Percentiles rank a stretch among this genome's conserved stretches.
Conservation (phyloP, 2,797 vertebrate species). For the Aselliscus stoliczkanus region DNA sequence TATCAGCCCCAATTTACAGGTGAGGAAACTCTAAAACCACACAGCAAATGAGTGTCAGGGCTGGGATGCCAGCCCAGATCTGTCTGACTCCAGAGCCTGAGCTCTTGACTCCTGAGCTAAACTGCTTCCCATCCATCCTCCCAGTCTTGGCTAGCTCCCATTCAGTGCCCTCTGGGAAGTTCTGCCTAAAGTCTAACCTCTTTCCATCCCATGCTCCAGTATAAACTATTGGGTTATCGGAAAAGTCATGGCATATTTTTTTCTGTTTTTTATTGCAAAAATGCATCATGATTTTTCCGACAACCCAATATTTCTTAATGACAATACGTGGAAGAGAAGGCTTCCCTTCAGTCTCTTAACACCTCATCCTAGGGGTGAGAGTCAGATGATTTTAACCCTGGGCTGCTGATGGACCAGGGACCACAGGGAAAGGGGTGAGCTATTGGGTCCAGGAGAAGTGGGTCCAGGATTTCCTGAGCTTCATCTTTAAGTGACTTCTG, state of each 20-base stretch:
- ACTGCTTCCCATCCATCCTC: background rate
- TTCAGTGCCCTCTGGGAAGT: background rate
- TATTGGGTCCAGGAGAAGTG: background rate
- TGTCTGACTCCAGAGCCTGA: background rate
- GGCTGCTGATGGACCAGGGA: background rate
- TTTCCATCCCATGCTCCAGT: background rate
- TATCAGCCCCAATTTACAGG: background rate
- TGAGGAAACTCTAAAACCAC: background rate
- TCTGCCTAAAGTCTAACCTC: conserved; percentile 30
- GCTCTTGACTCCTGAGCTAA: background rate
- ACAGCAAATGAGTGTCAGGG: background rate
- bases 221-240: too few species aligned
- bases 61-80: background rate
- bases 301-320: background rate
- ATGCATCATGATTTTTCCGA: too few species aligned
- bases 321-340: background rate
- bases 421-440: background rate
- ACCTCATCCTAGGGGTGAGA: background rate
- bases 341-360: background rate
- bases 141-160: background rate
- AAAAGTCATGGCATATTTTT: too few species aligned
- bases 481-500: background rate
- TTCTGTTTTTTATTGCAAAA: too few species aligned
- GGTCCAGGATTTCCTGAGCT: background rate
- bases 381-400: background rate